These are phyloP conservation scores for Muricea muricata DNA, from an alignment of 92 coral and sea anemone genomes.

Conservation along the genomic window DNA sequence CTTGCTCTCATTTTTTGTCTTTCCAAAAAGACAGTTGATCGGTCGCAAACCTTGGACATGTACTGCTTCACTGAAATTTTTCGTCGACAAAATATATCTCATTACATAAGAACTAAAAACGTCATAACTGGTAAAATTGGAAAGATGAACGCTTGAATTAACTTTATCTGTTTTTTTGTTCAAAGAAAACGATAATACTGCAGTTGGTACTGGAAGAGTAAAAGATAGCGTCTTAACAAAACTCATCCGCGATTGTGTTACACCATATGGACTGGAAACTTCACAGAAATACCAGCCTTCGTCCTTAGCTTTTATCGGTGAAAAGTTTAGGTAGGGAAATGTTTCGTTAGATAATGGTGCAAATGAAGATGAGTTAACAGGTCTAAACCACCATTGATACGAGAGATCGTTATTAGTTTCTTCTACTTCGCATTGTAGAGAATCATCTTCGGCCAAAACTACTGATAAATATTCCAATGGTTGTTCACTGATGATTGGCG, in stretches of 20 bases:
- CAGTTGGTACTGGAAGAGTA: too few relatives aligned
- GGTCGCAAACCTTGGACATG: too few relatives aligned
- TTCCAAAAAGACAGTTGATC: too few relatives aligned
- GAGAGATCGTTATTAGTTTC: constrained; percentile 45
- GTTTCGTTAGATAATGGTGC: constrained; percentile 38
- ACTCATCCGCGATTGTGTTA: constrained; percentile 55
- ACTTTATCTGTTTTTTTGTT: neutral
- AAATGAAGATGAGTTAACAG: constrained; percentile 15
- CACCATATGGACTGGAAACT: constrained; percentile 70
- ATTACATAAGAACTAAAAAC: too few relatives aligned
- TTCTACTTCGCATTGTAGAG: constrained; percentile 57
- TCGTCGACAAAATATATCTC: too few relatives aligned
- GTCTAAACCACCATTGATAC: constrained; percentile 76
- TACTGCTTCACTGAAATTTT: too few relatives aligned
- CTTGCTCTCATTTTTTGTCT: neutral
- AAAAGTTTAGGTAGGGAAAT: constrained; percentile 54
- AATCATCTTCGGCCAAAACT: constrained; percentile 40
- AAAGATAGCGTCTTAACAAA: constrained; percentile 61
- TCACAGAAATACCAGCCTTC: constrained; percentile 76
- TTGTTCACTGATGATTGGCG: constrained; percentile 65
- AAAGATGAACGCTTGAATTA: neutral
- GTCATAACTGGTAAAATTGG: constrained; percentile 38
- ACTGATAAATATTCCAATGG: constrained; percentile 61
- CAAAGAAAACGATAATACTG: neutral
- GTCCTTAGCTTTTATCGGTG: constrained; percentile 22